These are phyloP conservation scores for Sphenopsis melanotis DNA, from an alignment of 2,797 vertebrate genomes.

Conservation along the genomic window DNA sequence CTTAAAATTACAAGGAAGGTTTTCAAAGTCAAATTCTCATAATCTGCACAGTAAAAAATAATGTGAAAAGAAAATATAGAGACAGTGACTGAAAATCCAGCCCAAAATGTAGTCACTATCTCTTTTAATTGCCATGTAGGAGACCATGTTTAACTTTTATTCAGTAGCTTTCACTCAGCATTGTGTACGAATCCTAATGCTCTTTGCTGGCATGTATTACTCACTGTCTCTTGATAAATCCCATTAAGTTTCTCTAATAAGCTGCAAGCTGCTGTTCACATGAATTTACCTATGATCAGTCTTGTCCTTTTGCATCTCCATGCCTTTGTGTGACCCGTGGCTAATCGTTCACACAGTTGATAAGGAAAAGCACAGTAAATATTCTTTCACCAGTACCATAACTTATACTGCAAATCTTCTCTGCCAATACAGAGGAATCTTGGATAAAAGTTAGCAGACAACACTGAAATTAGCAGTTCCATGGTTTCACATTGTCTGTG, in stretches of 20 bases:
- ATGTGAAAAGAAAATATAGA: neutral
- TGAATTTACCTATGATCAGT: neutral
- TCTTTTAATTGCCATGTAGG: neutral
- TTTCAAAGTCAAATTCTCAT: neutral
- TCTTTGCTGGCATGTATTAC: neutral
- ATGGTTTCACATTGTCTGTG: neutral
- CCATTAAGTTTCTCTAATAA: neutral
- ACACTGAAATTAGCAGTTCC: neutral
- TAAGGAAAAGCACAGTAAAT: neutral
- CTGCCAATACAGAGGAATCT: neutral
- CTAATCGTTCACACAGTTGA: neutral
- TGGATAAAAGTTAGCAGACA: neutral
- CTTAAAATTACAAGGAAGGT: neutral
- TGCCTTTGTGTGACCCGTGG: neutral
- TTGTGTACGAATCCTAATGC: neutral
- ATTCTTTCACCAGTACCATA: neutral
- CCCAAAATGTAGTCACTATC: neutral
- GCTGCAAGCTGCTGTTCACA: neutral
- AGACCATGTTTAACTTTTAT: neutral
- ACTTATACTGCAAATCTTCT: neutral
- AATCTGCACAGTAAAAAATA: neutral
- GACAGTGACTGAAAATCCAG: neutral
- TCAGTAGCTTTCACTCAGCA: neutral
- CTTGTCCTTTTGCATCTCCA: neutral
- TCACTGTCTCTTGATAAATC: neutral